Evolutionary conservation across 2,797 vertebrate species (phyloP).

Genomic region (Euphonia xanthogaster): DNA sequence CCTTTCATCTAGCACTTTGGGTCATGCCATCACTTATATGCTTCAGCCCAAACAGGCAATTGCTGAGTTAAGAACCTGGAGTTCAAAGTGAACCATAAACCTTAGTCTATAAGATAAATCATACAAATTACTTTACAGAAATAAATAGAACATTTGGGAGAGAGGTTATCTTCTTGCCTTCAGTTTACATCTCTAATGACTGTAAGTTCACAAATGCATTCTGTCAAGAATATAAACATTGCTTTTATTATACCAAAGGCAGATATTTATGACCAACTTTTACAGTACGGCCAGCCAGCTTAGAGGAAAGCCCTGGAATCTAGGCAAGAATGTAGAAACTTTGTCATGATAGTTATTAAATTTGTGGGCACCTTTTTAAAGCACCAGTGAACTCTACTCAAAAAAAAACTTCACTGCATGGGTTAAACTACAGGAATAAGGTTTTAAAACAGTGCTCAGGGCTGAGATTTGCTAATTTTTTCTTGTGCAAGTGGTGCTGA

Average conservation of each 20-base stretch:
- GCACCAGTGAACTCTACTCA: accelerated
- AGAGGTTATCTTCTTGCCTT: slow-evolving; percentile 74
- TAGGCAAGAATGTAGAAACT: slow-evolving; percentile 33
- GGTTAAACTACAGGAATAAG: background rate
- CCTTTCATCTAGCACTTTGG: slow-evolving; percentile 72
- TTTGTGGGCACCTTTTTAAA: background rate
- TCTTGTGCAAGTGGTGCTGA: background rate
- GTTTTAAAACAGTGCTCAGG: background rate
- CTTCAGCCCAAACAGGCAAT: slow-evolving; percentile 71
- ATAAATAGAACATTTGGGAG: slow-evolving; percentile 74
- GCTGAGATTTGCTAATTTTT: background rate
- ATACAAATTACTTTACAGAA: slow-evolving; percentile 78
- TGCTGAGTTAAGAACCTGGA: slow-evolving; percentile 74
- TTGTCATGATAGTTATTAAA: background rate
- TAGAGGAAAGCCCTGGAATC: slow-evolving; percentile 38
- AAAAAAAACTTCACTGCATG: background rate
- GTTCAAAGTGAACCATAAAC: slow-evolving; percentile 78
- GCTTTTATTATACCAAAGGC: slow-evolving; percentile 67
- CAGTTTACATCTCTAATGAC: slow-evolving; percentile 75
- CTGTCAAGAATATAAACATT: slow-evolving; percentile 67
- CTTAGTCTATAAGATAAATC: slow-evolving; percentile 73
- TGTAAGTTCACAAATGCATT: slow-evolving; percentile 73
- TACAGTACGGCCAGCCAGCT: slow-evolving; percentile 38
- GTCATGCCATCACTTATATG: slow-evolving; percentile 73
- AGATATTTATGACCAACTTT: slow-evolving; percentile 61